phyloP scores from a whole-genome alignment of 2,888 invertebrate species.

The Tridacna gigas region DNA sequence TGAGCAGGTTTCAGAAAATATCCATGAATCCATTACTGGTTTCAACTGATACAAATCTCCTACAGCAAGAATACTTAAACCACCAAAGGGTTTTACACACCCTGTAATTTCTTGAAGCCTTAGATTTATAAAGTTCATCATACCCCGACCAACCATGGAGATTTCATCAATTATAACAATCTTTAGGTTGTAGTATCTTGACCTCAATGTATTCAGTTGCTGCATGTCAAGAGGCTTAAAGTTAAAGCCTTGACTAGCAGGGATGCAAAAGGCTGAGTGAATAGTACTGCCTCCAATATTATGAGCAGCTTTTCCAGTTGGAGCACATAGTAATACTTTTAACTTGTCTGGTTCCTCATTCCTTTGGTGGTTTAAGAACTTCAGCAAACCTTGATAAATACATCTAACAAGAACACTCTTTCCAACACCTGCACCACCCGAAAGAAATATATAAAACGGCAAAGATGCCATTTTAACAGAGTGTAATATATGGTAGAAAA shows the following conservation, averaged over 20 bases:
- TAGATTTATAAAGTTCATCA: constrained; percentile 58
- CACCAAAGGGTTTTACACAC: constrained; percentile 54
- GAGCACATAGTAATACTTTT: constrained; percentile 50
- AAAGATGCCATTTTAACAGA: constrained; percentile 31
- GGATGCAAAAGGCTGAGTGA: constrained; percentile 36
- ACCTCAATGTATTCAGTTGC: constrained; percentile 51
- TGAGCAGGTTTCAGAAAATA: constrained; percentile 60
- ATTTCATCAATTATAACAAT: constrained; percentile 68
- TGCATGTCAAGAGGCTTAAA: constrained; percentile 59
- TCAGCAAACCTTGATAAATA: constrained; percentile 53
- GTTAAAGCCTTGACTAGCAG: constrained; percentile 50
- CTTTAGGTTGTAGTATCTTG: constrained; percentile 38
- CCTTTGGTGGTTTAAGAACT: constrained; percentile 33
- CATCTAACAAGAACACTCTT: constrained; percentile 48
- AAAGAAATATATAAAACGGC: constrained; percentile 52
- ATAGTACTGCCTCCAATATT: constrained; percentile 30
- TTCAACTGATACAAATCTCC: too few species aligned
- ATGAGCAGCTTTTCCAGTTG: too few species aligned
- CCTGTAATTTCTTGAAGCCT: constrained; percentile 63
- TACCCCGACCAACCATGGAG: constrained; percentile 66
- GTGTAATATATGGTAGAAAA: constrained; percentile 54
- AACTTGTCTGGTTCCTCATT: constrained; percentile 48
- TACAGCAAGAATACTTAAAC: constrained; percentile 55
- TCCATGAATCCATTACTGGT: constrained; percentile 61
- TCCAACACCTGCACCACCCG: constrained; percentile 58